Base-by-base conservation (phyloP, 2,797 vertebrate genomes). In the Dryobates pubescens region DNA sequence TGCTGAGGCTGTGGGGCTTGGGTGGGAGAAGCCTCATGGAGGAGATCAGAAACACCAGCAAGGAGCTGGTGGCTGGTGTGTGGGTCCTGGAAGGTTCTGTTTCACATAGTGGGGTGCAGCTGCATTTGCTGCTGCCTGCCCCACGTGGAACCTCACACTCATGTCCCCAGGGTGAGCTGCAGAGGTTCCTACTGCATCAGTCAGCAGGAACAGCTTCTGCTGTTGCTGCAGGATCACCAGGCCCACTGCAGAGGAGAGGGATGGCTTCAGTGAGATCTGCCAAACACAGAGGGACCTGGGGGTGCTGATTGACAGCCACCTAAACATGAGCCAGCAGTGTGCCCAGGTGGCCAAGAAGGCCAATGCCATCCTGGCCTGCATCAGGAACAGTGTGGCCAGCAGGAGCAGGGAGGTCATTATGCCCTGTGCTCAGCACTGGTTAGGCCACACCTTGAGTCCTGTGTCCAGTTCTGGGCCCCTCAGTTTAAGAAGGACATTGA, bases 211-310 rank as follows among this genome's bases (percentile, higher is more conserved):
- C 36, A 13, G 6, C 29, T 34, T 17, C 17, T 34, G 41, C 41
- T 56, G 0, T 13, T n/a, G 34, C 56, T 53, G 27, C 1, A 1
- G 24, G 10, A 27, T 53, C 3, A 3, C 6, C 24, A 17, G 73
- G 13, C 7, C 9, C 17, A 2, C 36, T 4, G 1, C 12, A 7
- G 54, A 13, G 32, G 13, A 30, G 24, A 9, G 29, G 0, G 1
- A 7, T 13, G 29, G 29, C 6, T 24, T 56, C 13, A 27, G 7
- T 10, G 54, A 41, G 22, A 57, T n/a, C 65, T 36, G 36, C 36
- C 36, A 36, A 36, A 36, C 36, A 36, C 36, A 36, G 36, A 36
- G 36, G 36, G 36, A 36, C 7, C 36, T 36, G 36, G 36, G 36
- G 36, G 36, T 36, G 36, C 36, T 36, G 36, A 36, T 36, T 36